These are phyloP conservation scores for Helicoverpa assulta DNA, from an alignment of 2,888 invertebrate genomes.

Conservation along the genomic window DNA sequence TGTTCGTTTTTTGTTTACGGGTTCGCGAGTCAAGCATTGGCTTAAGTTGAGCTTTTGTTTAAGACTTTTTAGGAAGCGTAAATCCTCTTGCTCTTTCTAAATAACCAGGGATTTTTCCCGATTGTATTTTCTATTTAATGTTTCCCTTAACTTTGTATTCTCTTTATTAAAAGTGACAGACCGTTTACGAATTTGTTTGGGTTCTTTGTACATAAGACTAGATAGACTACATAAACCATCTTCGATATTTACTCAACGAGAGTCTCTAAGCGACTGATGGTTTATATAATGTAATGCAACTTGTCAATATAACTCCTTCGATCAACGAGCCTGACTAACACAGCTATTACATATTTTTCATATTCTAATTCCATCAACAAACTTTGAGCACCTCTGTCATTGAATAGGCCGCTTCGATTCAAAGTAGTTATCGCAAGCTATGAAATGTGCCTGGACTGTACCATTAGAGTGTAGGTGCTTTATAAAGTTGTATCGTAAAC, in stretches of 20 bases:
- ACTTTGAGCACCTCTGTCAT: constrained; percentile 47
- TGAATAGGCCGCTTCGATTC: constrained; percentile 51
- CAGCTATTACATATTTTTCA: background rate
- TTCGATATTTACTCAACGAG: too few species aligned
- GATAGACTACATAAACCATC: too few species aligned
- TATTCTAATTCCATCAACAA: background rate
- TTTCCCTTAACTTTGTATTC: background rate
- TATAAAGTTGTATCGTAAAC: constrained; percentile 56
- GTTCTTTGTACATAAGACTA: too few species aligned
- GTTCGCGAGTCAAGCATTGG: constrained; percentile 20
- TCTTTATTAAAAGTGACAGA: background rate
- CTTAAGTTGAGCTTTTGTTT: constrained; percentile 1
- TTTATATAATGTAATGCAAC: too few species aligned
- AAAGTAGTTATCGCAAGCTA: constrained; percentile 48
- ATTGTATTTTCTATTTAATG: background rate
- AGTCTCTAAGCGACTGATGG: too few species aligned
- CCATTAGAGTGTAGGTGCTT: constrained; percentile 28
- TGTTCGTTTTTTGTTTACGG: constrained; percentile 35
- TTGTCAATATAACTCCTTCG: too few species aligned
- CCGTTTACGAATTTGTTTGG: background rate
- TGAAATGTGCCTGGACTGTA: constrained; percentile 45
- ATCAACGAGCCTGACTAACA: background rate
- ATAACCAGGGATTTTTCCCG: background rate
- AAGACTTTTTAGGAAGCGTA: constrained; percentile 12
- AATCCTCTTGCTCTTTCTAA: background rate